Percentiles rank a stretch among this genome's conserved stretches.
phyloP scores from a whole-genome alignment of 30 jellyfish, hydroid and myxozoan genomes.

The Hydractinia symbiolongicarpus region DNA sequence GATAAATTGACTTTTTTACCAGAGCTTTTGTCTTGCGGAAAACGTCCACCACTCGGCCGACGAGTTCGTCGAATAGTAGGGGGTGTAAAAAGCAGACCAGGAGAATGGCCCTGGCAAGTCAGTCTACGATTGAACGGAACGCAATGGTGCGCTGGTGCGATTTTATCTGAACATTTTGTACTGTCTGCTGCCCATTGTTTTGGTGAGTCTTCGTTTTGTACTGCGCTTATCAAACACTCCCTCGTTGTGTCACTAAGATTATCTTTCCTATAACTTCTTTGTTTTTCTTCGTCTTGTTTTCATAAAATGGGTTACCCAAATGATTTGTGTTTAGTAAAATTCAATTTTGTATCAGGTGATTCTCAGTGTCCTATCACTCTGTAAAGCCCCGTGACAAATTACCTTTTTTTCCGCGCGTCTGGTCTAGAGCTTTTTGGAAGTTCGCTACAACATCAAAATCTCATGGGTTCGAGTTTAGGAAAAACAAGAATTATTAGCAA shows the following conservation, averaged over 20 bases:
- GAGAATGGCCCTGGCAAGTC: conserved; percentile 47
- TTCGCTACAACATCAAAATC: no score
- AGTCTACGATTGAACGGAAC: conserved; percentile 21
- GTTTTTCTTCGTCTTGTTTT: no score
- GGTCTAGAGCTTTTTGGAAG: no score
- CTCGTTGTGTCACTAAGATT: no score
- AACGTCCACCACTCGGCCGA: not conserved
- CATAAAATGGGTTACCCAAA: no score
- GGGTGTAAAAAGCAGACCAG: conserved; percentile 19
- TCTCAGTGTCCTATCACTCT: not conserved
- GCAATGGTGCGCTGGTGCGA: conserved; percentile 44
- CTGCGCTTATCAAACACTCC: no score
- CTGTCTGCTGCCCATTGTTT: conserved; percentile 47
- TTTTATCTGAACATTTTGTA: conserved; percentile 14
- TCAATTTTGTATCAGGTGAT: not conserved
- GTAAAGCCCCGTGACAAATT: no score
- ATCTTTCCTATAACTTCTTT: no score
- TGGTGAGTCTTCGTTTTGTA: conserved; percentile 12
- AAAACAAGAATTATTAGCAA: no score
- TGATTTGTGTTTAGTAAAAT: no score
- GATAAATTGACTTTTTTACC: not conserved
- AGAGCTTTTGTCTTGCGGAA: conserved; percentile 14
- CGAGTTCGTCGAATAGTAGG: conserved; percentile 37
- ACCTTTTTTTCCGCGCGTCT: no score
- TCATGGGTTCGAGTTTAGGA: no score